phyloP scores from a whole-genome alignment of 1,140 invertebrate species.

The Conus ventricosus region DNA sequence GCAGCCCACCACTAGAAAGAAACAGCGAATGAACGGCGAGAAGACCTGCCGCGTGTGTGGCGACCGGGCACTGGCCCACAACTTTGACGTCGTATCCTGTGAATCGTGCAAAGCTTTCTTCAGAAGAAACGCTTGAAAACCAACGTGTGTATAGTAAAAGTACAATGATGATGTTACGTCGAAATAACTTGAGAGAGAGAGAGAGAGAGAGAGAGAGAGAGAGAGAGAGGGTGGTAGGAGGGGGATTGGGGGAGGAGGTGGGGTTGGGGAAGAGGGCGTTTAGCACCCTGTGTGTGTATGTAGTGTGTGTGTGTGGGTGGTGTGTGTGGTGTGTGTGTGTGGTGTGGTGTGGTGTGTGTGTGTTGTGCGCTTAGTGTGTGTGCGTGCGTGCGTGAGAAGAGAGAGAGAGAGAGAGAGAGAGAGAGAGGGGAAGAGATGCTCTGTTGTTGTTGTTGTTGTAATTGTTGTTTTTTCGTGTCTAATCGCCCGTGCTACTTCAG shows the following conservation, averaged over 20 bases:
- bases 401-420: too few species aligned
- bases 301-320: background rate
- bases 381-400: too few species aligned
- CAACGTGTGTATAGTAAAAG: background rate
- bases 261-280: background rate
- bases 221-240: background rate
- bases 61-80: constrained; percentile 20
- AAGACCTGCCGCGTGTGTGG: constrained; percentile 42
- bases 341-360: too few species aligned
- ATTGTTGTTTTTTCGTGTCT: too few species aligned
- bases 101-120: constrained; percentile 31
- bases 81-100: constrained; percentile 29
- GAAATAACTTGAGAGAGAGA: too few species aligned
- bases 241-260: background rate
- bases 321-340: too few species aligned
- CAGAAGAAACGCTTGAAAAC: background rate
- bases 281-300: background rate
- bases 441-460: too few species aligned
- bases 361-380: too few species aligned
- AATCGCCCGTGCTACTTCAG: too few species aligned
- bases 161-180: background rate
- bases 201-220: too few species aligned
- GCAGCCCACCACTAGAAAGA: background rate
- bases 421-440: too few species aligned
- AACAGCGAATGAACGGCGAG: constrained; percentile 48